Evolutionary conservation across 1,140 invertebrate species (phyloP), one percentile per base, ranked within the genome.

Genomic region (Drosophila erecta): DNA sequence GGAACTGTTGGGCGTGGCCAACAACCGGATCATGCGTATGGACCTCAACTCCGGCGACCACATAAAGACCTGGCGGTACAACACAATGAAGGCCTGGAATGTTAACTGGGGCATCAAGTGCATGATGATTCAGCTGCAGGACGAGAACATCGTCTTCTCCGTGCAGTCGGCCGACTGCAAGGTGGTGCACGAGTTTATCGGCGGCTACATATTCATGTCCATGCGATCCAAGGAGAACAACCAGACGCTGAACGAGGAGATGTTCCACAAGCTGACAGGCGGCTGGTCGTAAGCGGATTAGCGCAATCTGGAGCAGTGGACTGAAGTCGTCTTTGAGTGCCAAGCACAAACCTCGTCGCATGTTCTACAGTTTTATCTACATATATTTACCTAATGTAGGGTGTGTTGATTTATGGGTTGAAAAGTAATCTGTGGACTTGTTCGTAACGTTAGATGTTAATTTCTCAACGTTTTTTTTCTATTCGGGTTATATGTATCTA

Each of bases 31-130:
- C 44, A 99, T 99, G 96, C 94, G 97, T 65, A 98, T 99, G 95
- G 98, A 99, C 79, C 94, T 98, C 1, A 95, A 95, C 79, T 96
- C 95, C 47, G 98, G 98, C 0, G 98, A 99, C 92, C 97, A 98
- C 91, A 94, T 98, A 44, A 99, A 99, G 93, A 99, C 98, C 0
- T 99, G 98, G 98, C 94, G 98, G 77, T 99, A 97, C 92, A 98
- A 97, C 81, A 97, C 96, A 3, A 98, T 99, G 96, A 99, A 99
- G 94, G 97, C 98, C 8, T 99, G 99, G 99, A 99, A 99, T 92
- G 98, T 99, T 2, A 99, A 99, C 92, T 99, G 99, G 99, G 98
- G 99, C 92, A 97, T 98, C 5, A 98, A 98, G 92, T 97, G 98
- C 91, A 98, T 99, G 95, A 98, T 98, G 96, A 96, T 99, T 3